phyloP scores from a whole-genome alignment of 2,113 vertebrate genomes.

The Copsychus sechellarum region DNA sequence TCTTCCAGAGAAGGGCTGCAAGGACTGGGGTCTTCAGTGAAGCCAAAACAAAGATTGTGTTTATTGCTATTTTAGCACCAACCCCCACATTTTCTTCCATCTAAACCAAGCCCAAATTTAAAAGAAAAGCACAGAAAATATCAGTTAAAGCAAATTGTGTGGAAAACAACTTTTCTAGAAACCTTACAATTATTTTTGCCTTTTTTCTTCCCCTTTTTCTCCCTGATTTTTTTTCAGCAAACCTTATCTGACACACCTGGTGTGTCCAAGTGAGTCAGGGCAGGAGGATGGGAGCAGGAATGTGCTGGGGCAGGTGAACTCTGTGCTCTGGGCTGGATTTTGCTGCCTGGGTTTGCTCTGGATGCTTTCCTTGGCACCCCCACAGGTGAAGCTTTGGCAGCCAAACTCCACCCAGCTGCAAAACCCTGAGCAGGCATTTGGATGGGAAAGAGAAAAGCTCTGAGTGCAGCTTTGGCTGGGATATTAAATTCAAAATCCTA shows the following conservation, averaged over 20 bases:
- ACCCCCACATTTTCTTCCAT: background rate
- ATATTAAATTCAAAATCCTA: conserved; percentile 43
- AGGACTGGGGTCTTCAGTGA: background rate
- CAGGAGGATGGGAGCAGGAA: background rate
- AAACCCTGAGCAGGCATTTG: background rate
- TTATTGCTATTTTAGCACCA: background rate
- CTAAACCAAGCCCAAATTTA: background rate
- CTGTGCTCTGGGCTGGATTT: background rate
- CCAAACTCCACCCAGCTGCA: background rate
- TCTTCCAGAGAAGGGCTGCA: background rate
- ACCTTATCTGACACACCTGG: background rate
- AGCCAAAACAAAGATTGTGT: background rate
- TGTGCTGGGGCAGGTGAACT: background rate
- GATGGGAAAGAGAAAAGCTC: background rate
- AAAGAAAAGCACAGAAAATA: background rate
- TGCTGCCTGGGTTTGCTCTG: background rate
- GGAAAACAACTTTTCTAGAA: background rate
- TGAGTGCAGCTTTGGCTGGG: conserved; percentile 19
- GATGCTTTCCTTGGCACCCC: conserved; percentile 58
- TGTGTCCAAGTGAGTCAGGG: rapidly evolving
- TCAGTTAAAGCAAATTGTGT: background rate
- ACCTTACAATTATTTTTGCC: background rate
- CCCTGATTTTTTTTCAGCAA: background rate
- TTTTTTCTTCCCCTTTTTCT: rapidly evolving
- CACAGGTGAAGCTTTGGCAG: background rate